Conservation (phyloP, 2,113 vertebrate species). For the Heptranchias perlo region DNA sequence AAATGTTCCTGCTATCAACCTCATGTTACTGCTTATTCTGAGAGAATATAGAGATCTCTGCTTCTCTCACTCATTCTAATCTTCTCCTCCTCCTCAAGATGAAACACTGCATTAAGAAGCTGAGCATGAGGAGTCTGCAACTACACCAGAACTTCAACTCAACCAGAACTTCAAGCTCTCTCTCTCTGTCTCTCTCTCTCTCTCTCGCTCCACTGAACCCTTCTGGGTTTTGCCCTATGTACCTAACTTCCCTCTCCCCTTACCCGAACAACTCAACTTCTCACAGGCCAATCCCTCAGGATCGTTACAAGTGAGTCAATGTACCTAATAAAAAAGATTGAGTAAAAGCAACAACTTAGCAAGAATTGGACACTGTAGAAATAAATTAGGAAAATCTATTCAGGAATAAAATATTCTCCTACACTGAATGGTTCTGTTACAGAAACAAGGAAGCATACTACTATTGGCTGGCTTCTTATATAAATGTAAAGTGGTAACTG, state of each 20-base stretch:
- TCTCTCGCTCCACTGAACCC: background rate
- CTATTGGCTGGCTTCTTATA: background rate
- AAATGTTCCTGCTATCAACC: background rate
- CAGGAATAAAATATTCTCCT: background rate
- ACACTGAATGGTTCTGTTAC: background rate
- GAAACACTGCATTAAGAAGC: no score
- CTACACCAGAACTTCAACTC: no score
- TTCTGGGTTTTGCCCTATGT: background rate
- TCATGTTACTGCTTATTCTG: background rate
- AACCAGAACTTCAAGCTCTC: no score
- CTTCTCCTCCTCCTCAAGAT: no score
- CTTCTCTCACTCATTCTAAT: background rate
- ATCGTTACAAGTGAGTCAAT: background rate
- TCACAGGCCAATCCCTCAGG: background rate
- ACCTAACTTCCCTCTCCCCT: background rate
- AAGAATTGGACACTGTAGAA: background rate
- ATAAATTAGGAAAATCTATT: background rate
- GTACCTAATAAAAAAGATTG: background rate
- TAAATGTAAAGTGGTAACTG: background rate
- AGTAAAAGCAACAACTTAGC: background rate
- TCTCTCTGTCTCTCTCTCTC: background rate
- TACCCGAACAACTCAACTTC: background rate
- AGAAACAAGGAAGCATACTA: background rate
- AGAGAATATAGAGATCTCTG: background rate
- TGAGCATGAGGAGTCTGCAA: no score